Base-by-base conservation (phyloP, 2,797 vertebrate genomes). In the Premnoplex brunnescens region DNA sequence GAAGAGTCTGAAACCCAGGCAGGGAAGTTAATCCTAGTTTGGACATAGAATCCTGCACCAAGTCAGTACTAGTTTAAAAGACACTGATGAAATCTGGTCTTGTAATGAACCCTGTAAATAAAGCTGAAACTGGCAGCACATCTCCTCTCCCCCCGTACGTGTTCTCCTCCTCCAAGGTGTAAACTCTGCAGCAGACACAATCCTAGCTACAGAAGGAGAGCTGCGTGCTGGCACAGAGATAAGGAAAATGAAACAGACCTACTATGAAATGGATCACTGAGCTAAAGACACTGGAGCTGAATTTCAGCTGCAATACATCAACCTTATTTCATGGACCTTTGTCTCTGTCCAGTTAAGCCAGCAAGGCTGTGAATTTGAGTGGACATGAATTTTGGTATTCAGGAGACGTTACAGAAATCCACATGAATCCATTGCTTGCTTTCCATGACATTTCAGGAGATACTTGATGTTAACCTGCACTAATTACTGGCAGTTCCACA, bases 101-200 rank as follows among this genome's bases (percentile, higher is more conserved):
- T 72, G 81, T 89, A 80, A 75, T 43, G 37, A 94, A 81, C 75
- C 75, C 72, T 68, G 78, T 84, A 92, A 95, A 91, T 64, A 93
- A 85, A 93, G 64, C 87, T 74, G 82, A 83, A 93, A n/a, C 69
- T 88, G 89, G 88, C 89, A 72, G 41, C 0, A 20, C 49, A 60
- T 60, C 88, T 88, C 67, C 14, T 83, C 82, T 89, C 82, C 82
- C 85, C 52, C 73, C 80, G 83, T 39, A 4, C 8, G 34, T 1
- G 44, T 80, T 92, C 85, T 76, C 84, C 85, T 76, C 81, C 84
- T 87, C 83, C 64, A 48, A 39, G 60, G 37, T 75, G 69, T 72
- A 84, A 94, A 91, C 66, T 69, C 58, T 6, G 6, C 58, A 81
- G 93, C 88, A 91, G 79, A 85, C 22, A 54, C 23, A 95, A 44